Evolutionary conservation across 2,113 vertebrate genomes (phyloP).

Genomic region (Leucoraja erinaceus): DNA sequence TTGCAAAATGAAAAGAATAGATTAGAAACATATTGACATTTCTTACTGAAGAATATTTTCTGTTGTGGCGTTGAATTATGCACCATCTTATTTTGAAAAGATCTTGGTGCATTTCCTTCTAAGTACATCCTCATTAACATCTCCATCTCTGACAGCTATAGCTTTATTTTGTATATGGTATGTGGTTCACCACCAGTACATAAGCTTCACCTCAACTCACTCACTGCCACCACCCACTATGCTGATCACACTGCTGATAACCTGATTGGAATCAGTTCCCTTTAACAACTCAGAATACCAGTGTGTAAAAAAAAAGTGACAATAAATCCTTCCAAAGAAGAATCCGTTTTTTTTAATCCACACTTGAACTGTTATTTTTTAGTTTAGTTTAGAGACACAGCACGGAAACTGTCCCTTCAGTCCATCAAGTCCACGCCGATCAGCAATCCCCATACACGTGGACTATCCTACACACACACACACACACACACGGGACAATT

Average conservation of each 20-base stretch:
- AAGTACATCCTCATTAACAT: not conserved
- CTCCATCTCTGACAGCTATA: conserved; percentile 15
- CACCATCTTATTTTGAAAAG: not conserved
- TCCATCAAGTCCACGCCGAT: too few species aligned
- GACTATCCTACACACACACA: too few species aligned
- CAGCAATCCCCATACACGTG: too few species aligned
- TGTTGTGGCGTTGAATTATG: not conserved
- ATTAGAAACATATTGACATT: not conserved
- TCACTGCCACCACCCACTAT: not conserved
- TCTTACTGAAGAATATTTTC: not conserved
- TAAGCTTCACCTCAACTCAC: too few species aligned
- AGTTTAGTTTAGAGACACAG: too few species aligned
- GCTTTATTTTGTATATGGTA: too few species aligned
- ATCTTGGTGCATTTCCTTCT: not conserved
- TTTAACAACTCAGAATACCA: not conserved
- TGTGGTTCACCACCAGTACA: not conserved
- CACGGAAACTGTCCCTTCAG: too few species aligned
- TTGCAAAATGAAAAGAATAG: not conserved
- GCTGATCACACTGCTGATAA: not conserved
- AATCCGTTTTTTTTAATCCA: not conserved
- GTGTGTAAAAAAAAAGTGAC: not conserved
- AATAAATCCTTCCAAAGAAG: not conserved
- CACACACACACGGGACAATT: too few species aligned
- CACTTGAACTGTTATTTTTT: not conserved
- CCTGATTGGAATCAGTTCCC: not conserved